Percentiles rank a stretch among this genome's conserved stretches.
These are phyloP conservation scores for Scomberomorus guttatus DNA, from an alignment of 2,797 vertebrate species.

Conservation along the genomic window DNA sequence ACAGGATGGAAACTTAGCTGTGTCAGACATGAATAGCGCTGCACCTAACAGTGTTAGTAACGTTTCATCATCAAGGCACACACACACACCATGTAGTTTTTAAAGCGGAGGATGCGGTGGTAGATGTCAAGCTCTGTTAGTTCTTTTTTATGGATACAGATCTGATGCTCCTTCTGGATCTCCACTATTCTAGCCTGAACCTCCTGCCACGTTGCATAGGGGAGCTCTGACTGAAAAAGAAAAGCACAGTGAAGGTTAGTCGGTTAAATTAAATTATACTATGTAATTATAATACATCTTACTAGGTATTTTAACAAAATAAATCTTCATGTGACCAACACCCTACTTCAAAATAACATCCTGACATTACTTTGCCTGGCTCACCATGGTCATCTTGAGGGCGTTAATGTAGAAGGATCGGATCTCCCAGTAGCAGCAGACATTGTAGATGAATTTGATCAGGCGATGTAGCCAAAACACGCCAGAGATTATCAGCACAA, in stretches of 20 bases:
- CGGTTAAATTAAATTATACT: not conserved
- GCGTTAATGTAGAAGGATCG: conserved; percentile 96
- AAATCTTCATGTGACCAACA: not conserved
- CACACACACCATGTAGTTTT: conserved; percentile 96
- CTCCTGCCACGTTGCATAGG: conserved; percentile 98
- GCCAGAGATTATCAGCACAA: conserved; percentile 93
- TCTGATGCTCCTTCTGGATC: conserved; percentile 99
- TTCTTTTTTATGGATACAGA: conserved; percentile 99
- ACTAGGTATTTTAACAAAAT: not conserved
- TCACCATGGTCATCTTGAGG: conserved; percentile 96
- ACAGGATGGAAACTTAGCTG: conserved; percentile 24
- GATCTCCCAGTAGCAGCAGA: conserved; percentile 99
- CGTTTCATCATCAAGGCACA: not conserved
- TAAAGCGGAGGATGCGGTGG: conserved; percentile 98
- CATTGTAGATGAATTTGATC: conserved; percentile 97
- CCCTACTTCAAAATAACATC: not conserved
- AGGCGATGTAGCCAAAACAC: conserved; percentile 98
- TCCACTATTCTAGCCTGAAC: conserved; percentile 97
- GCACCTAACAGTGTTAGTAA: not conserved
- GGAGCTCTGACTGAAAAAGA: conserved; percentile 88
- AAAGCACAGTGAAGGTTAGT: conserved; percentile 11
- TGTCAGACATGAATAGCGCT: not conserved
- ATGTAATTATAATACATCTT: not conserved
- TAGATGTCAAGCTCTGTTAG: conserved; percentile 96
- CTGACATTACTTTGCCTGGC: conserved; percentile 27